phyloP scores from a whole-genome alignment of 1,140 invertebrate genomes.

The Cheumatopsyche charites region DNA sequence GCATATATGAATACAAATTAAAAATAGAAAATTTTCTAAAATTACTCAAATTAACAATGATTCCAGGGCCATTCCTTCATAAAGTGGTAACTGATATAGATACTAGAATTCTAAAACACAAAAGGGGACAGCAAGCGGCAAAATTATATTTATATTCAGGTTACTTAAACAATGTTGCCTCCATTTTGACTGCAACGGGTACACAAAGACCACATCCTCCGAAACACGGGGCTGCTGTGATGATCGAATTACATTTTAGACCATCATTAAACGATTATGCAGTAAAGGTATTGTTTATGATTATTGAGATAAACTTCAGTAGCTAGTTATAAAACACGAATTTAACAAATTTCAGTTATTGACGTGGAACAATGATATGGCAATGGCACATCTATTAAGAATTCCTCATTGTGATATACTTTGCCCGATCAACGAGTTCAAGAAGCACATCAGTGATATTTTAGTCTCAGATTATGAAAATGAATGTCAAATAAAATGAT shows the following conservation, averaged over 20 bases:
- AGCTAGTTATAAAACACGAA: neutral
- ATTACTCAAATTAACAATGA: neutral
- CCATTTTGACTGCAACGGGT: slow-evolving; percentile 55
- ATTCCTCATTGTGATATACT: slow-evolving; percentile 56
- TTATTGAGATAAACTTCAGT: neutral
- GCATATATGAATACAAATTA: neutral
- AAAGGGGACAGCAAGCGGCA: slow-evolving; percentile 39
- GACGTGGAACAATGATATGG: slow-evolving; percentile 59
- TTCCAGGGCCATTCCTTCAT: slow-evolving; percentile 56
- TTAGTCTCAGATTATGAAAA: slow-evolving; percentile 55
- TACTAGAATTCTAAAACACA: slow-evolving; percentile 47
- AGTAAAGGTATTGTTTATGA: slow-evolving; percentile 39
- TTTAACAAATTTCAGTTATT: slow-evolving; percentile 54
- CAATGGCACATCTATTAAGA: slow-evolving; percentile 57
- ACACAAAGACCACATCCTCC: slow-evolving; percentile 55
- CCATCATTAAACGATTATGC: slow-evolving; percentile 33
- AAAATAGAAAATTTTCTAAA: neutral
- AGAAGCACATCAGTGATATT: slow-evolving; percentile 55
- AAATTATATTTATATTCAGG: slow-evolving; percentile 56
- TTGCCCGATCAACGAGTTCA: slow-evolving; percentile 58
- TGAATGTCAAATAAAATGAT: slow-evolving; percentile 53
- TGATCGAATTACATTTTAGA: slow-evolving; percentile 57
- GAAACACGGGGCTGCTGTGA: slow-evolving; percentile 56
- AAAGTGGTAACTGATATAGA: slow-evolving; percentile 56
- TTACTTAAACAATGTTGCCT: slow-evolving; percentile 56